Conservation (phyloP, 2,113 vertebrate genomes). For the Turdus rufiventris region DNA sequence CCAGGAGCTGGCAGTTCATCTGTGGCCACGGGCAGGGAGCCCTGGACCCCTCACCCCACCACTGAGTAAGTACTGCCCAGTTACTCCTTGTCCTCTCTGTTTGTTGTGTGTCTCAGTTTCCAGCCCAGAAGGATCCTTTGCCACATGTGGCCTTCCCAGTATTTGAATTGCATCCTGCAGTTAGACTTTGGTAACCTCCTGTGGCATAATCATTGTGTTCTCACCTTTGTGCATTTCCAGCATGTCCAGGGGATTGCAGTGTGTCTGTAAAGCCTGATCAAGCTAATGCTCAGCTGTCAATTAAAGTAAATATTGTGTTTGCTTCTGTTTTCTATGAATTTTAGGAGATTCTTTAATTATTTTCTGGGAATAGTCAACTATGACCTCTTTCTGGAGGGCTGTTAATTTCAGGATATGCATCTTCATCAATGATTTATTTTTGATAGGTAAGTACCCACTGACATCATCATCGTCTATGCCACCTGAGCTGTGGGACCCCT, state of each 20-base stretch:
- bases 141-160: background rate
- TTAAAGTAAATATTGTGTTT: background rate
- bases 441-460: background rate
- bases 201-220: background rate
- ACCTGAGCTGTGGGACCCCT: background rate
- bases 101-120: background rate
- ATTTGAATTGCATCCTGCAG: background rate
- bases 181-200: background rate
- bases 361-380: background rate
- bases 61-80: accelerated
- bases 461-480: background rate
- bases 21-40: accelerated
- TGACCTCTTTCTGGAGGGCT: background rate
- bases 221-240: background rate
- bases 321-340: background rate
- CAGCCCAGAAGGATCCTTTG: background rate
- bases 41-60: background rate
- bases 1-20: background rate
- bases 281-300: background rate
- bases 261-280: background rate
- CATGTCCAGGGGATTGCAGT: background rate
- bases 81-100: too few relatives aligned
- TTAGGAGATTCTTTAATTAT: background rate
- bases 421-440: background rate
- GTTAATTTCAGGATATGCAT: background rate